These are phyloP conservation scores for Hirtodrosophila histrioides DNA, from an alignment of 2,888 invertebrate genomes.

Conservation along the genomic window DNA sequence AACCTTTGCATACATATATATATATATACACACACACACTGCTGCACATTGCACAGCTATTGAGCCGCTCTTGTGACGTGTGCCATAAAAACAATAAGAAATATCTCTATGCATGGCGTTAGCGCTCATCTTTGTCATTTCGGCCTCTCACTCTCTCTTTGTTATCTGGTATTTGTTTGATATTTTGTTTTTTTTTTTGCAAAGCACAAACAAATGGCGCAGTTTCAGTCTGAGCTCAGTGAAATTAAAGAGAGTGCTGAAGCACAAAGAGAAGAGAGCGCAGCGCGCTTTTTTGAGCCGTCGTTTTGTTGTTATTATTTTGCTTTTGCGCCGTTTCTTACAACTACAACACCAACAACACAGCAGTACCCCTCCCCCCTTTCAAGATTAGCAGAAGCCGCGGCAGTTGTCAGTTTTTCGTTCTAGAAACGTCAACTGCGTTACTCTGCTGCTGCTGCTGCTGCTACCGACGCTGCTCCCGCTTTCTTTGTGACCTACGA, in stretches of 20 bases:
- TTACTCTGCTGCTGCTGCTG: conserved; percentile 13
- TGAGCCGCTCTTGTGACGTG: conserved; percentile 56
- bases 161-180: conserved; percentile 38
- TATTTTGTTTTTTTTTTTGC: conserved; percentile 23
- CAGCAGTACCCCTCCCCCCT: too few relatives aligned
- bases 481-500: conserved; percentile 63
- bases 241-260: conserved; percentile 13
- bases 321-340: conserved; percentile 22
- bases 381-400: background rate
- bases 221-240: conserved; percentile 41
- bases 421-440: conserved; percentile 63
- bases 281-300: conserved; percentile 19
- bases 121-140: background rate
- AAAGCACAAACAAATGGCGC: conserved; percentile 48
- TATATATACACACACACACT: background rate
- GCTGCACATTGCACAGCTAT: conserved; percentile 3
- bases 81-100: conserved; percentile 41
- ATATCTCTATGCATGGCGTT: conserved; percentile 23
- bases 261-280: conserved; percentile 11
- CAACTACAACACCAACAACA: too few relatives aligned
- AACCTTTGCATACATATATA: too few relatives aligned
- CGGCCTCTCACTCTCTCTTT: conserved; percentile 8
- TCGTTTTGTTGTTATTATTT: conserved; percentile 40
- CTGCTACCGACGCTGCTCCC: conserved; percentile 12
- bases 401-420: conserved; percentile 55